These are phyloP conservation scores for Macrochelys suwanniensis DNA, from an alignment of 2,797 vertebrate genomes.

Conservation along the genomic window DNA sequence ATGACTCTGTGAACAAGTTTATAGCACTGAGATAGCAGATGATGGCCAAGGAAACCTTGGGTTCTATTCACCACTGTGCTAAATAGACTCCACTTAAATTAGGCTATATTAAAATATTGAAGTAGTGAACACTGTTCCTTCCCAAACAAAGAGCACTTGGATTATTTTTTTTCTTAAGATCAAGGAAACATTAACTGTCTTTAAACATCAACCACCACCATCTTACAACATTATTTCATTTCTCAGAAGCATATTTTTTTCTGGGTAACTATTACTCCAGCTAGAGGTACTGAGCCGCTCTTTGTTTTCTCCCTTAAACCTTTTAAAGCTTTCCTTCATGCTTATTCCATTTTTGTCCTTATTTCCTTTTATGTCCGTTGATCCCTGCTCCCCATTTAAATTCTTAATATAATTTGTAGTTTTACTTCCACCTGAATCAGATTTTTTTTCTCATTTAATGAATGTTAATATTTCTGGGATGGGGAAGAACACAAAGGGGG, in stretches of 20 bases:
- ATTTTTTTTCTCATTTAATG: background rate
- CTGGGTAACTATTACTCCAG: background rate
- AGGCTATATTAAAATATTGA: background rate
- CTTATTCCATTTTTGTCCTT: background rate
- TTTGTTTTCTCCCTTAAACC: background rate
- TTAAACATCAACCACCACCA: background rate
- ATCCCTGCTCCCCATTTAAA: background rate
- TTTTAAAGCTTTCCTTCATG: background rate
- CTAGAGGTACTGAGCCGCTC: background rate
- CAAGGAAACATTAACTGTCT: background rate
- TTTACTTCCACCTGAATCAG: background rate
- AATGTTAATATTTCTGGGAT: background rate
- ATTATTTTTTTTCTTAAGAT: background rate
- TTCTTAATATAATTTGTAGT: background rate
- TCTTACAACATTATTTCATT: background rate
- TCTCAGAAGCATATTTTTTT: background rate
- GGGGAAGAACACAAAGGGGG: background rate
- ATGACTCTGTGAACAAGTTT: background rate
- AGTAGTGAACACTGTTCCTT: slow-evolving; percentile 28
- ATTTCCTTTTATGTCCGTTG: background rate
- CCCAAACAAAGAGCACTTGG: background rate
- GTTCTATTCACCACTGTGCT: background rate
- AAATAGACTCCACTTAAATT: background rate
- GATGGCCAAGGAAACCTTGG: background rate
- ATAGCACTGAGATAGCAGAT: background rate